Evolutionary conservation across 1,140 invertebrate species (phyloP).

Genomic region (Drosophila nigrodunni): DNA sequence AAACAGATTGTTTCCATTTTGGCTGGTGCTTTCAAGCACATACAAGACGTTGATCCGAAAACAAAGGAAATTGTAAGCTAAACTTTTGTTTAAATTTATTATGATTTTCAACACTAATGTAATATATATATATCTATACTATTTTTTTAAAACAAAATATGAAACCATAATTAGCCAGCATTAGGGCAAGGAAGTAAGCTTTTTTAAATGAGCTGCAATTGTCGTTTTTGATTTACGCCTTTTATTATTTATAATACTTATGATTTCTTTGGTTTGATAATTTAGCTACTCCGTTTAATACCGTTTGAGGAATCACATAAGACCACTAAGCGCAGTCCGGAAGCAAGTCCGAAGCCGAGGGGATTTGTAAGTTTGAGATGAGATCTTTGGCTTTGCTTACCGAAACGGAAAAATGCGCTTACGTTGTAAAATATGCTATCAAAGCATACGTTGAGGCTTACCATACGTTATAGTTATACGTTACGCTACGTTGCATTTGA

Average conservation of each 20-base stretch:
- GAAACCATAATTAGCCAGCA: slow-evolving; percentile 70
- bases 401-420: slow-evolving; percentile 33
- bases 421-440: slow-evolving; percentile 55
- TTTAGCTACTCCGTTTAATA: slow-evolving; percentile 73
- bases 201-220: slow-evolving; percentile 14
- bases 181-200: slow-evolving; percentile 87
- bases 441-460: slow-evolving; percentile 59
- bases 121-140: slow-evolving; percentile 41
- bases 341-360: slow-evolving; percentile 14
- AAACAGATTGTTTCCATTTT: slow-evolving; percentile 85
- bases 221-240: neutral
- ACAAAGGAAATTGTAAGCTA: slow-evolving; percentile 88
- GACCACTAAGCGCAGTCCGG: slow-evolving; percentile 22
- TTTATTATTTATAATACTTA: slow-evolving; percentile 22
- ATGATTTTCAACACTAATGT: slow-evolving; percentile 49
- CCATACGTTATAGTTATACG: slow-evolving; percentile 30
- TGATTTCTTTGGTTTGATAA: slow-evolving; percentile 40
- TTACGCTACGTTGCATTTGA: slow-evolving; percentile 21
- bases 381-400: slow-evolving; percentile 58
- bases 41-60: slow-evolving; percentile 86
- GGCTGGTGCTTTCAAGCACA: slow-evolving; percentile 87
- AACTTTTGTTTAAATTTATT: slow-evolving; percentile 53
- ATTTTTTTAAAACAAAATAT: slow-evolving; percentile 6
- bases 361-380: slow-evolving; percentile 66
- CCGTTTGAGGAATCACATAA: slow-evolving; percentile 59